phyloP scores from a whole-genome alignment of 1,140 invertebrate species.

The Zaprionus lachaisei region DNA sequence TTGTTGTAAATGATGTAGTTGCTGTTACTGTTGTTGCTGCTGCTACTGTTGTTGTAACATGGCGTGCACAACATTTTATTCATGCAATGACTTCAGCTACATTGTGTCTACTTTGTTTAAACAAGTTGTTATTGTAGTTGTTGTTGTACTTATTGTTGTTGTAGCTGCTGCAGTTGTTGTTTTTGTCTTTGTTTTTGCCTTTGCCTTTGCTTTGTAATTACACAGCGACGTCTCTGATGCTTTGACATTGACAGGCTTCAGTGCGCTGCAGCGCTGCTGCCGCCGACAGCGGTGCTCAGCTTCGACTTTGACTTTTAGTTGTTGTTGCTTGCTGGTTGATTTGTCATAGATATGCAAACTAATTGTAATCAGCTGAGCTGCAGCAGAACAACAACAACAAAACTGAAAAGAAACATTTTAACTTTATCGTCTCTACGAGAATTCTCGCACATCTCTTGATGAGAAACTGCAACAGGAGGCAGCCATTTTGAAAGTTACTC shows the following conservation, averaged over 20 bases:
- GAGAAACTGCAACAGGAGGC: conserved; percentile 26
- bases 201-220: conserved; percentile 43
- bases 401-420: not conserved
- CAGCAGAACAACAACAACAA: too few relatives aligned
- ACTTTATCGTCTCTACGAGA: not conserved
- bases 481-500: conserved; percentile 43
- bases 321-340: conserved; percentile 21
- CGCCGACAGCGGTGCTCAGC: conserved; percentile 24
- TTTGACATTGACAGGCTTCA: conserved; percentile 72
- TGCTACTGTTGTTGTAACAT: conserved; percentile 39
- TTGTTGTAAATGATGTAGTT: conserved; percentile 8
- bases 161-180: not conserved
- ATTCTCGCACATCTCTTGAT: not conserved
- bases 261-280: conserved; percentile 27
- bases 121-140: conserved; percentile 22
- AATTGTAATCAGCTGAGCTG: conserved; percentile 23
- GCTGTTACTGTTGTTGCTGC: not conserved
- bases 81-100: conserved; percentile 39
- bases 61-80: conserved; percentile 44
- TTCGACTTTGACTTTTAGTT: conserved; percentile 60
- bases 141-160: not conserved
- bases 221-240: conserved; percentile 31
- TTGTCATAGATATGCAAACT: conserved; percentile 36
- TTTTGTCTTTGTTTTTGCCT: not conserved
- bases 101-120: conserved; percentile 47